Evolutionary conservation across 2,888 invertebrate species (phyloP).

Genomic region (Parnassius glacialis): DNA sequence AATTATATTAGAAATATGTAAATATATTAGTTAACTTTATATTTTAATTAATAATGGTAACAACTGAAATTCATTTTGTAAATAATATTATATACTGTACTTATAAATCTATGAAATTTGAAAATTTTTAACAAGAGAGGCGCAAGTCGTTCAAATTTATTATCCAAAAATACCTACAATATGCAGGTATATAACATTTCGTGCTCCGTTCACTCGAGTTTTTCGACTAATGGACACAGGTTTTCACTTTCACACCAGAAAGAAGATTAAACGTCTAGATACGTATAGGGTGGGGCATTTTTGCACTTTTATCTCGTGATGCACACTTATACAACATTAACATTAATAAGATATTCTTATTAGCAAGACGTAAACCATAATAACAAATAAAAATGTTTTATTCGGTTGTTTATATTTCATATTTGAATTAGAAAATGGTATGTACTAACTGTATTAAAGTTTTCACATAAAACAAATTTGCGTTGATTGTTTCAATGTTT

Average conservation of each 20-base stretch:
- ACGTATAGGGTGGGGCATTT: constrained; percentile 55
- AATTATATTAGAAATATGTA: constrained; percentile 9
- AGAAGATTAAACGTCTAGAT: constrained; percentile 47
- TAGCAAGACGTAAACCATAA: constrained; percentile 70
- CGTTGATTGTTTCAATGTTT: constrained; percentile 55
- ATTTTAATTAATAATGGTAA: constrained; percentile 22
- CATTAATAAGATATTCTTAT: constrained; percentile 49
- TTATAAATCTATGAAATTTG: background rate
- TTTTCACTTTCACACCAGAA: constrained; percentile 62
- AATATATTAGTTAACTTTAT: constrained; percentile 14
- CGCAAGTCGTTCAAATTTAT: constrained; percentile 28
- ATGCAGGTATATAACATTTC: constrained; percentile 68
- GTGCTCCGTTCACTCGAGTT: constrained; percentile 58
- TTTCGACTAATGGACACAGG: constrained; percentile 55
- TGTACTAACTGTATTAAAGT: constrained; percentile 35
- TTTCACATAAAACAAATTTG: constrained; percentile 55
- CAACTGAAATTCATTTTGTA: constrained; percentile 19
- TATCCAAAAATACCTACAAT: constrained; percentile 59
- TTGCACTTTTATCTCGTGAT: constrained; percentile 57
- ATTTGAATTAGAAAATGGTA: constrained; percentile 46
- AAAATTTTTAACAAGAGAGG: constrained; percentile 20
- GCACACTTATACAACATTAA: constrained; percentile 70
- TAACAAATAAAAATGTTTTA: constrained; percentile 52
- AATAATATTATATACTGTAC: constrained; percentile 6
- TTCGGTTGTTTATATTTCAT: constrained; percentile 38